Percentiles rank a stretch among this genome's conserved stretches.
These are phyloP conservation scores for Syndactyla subalaris DNA, from an alignment of 2,797 vertebrate species.

Conservation along the genomic window DNA sequence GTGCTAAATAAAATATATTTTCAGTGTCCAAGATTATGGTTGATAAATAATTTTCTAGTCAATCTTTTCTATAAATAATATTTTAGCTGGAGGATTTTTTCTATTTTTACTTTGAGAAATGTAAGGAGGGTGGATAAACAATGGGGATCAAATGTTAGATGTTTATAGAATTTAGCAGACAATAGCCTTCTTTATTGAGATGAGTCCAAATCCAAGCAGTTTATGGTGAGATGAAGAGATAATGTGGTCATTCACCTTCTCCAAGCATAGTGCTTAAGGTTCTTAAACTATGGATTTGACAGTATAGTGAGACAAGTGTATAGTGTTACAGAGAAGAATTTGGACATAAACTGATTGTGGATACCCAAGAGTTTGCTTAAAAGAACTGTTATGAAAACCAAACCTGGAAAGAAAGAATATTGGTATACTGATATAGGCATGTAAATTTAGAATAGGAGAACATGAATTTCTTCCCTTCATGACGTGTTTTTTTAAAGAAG, in stretches of 20 bases:
- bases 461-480: neutral
- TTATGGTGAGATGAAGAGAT: neutral
- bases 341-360: neutral
- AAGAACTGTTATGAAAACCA: neutral
- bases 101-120: neutral
- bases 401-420: neutral
- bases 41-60: neutral
- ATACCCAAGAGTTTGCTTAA: neutral
- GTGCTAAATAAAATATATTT: neutral
- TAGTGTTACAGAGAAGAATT: neutral
- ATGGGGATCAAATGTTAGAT: neutral
- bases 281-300: neutral
- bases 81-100: neutral
- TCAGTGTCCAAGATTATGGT: neutral
- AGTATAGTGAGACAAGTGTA: neutral
- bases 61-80: neutral
- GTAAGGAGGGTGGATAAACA: fast-evolving
- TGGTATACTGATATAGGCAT: neutral
- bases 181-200: neutral
- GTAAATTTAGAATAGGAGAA: neutral
- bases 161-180: neutral
- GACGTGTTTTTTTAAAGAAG: neutral
- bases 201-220: neutral
- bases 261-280: neutral
- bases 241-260: neutral